A percentile compares a stretch with the other conserved stretches of the same genome.
phyloP scores from a whole-genome alignment of 2,888 invertebrate genomes.

The Sesia apiformis region DNA sequence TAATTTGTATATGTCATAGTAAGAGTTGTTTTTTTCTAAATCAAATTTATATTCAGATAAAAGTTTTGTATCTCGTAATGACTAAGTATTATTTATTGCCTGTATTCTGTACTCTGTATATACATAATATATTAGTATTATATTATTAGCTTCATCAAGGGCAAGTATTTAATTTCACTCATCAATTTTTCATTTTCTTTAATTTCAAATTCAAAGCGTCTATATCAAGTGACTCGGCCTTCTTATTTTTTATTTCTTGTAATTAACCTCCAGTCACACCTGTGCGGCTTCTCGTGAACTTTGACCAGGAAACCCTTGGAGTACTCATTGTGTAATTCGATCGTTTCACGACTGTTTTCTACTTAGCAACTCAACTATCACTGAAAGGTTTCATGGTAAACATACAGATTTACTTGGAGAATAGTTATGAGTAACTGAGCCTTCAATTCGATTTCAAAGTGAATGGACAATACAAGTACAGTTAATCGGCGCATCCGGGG shows the following conservation, averaged over 20 bases:
- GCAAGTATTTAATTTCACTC: too few species aligned
- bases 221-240: constrained; percentile 28
- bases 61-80: too few species aligned
- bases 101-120: too few species aligned
- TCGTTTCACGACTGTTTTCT: constrained; percentile 29
- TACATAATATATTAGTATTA: too few species aligned
- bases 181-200: background rate
- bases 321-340: constrained; percentile 55
- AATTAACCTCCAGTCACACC: constrained; percentile 54
- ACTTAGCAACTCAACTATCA: constrained; percentile 35
- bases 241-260: constrained; percentile 24
- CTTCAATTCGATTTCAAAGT: too few species aligned
- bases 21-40: too few species aligned
- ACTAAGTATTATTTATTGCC: too few species aligned
- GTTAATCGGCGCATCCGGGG: too few species aligned
- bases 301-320: constrained; percentile 58
- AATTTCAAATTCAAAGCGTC: background rate
- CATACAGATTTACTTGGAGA: constrained; percentile 1
- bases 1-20: too few species aligned
- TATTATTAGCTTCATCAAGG: too few species aligned
- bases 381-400: constrained; percentile 37
- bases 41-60: too few species aligned
- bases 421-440: background rate
- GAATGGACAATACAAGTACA: too few species aligned
- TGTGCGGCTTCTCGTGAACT: constrained; percentile 57